Base-by-base conservation (phyloP, 2,797 vertebrate species). In the Lacerta bilineata region DNA sequence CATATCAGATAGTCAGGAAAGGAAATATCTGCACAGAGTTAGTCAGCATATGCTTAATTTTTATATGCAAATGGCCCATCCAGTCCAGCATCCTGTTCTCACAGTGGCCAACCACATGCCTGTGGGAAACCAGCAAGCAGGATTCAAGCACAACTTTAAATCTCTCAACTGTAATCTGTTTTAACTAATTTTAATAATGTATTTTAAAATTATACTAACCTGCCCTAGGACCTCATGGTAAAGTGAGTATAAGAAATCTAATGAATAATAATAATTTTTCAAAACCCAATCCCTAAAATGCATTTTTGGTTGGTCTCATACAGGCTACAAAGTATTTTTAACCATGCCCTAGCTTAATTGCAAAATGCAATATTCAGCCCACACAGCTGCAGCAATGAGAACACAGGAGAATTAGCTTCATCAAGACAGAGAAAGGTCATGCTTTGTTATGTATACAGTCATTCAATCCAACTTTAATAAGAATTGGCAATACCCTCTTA, bases 391-490 rank as follows among this genome's bases (percentile, higher is more conserved):
- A 83, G 71, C 87, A 27, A 3, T 59, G 8, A 90, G 33, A 55
- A 41, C 11, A 80, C 3, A 89, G 90, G 90, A 88, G 90, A 93
- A 41, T 43, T 64, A 87, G 25, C 46, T 87, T 76, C n/a, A 25
- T 0, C 1, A 0, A 92, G 59, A 72, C 87, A 92, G 87, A 87
- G 0, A 0, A 43, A 71, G 81, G 84, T 68, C 71, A 76, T 0
- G 1, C 76, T 61, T 43, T 87, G 41, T 75, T 88, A 85, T 89
- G 88, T 83, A 90, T 74, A 91, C 69, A 88, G 83, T n/a, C 66
- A 81, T 86, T 33, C 23, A 79, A 83, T 94, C 93, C 92, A 95
- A 95, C 91, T 91, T 91, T 92, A 95, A 89, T 55, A 94, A 91
- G 91, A 94, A 88, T 33, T 91, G 33, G 95, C 95, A 95, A 92